Evolutionary conservation across 2,797 vertebrate species (phyloP).

Genomic region (Bradypodion ventrale): DNA sequence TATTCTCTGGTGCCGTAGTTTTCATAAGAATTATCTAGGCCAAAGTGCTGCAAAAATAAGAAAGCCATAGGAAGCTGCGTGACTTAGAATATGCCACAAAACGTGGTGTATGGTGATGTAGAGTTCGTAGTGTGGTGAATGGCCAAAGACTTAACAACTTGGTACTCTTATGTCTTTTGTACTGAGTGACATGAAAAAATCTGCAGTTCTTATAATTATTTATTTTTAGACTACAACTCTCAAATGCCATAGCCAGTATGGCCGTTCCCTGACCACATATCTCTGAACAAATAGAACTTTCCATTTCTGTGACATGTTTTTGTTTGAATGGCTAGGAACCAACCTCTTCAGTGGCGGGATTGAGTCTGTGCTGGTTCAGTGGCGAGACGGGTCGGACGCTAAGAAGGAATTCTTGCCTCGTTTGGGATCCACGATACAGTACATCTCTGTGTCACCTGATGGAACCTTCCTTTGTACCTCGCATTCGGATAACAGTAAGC

Average conservation of each 20-base stretch:
- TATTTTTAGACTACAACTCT: too few species aligned
- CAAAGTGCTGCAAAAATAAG: neutral
- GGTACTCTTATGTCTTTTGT: neutral
- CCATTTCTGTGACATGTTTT: neutral
- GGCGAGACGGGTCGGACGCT: conserved; percentile 80
- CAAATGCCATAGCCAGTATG: too few species aligned
- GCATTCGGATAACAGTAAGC: conserved; percentile 94
- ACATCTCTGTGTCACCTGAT: conserved; percentile 84
- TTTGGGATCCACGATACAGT: conserved; percentile 86
- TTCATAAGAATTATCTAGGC: neutral
- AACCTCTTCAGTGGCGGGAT: conserved; percentile 90
- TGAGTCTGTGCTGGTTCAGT: conserved; percentile 94
- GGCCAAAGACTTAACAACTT: neutral
- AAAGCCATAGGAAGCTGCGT: neutral
- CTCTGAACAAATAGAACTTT: neutral
- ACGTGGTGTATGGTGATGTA: neutral
- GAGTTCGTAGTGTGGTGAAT: neutral
- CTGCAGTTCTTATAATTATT: neutral
- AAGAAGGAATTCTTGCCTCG: conserved; percentile 90
- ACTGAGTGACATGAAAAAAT: neutral
- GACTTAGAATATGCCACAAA: neutral
- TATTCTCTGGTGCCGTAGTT: neutral
- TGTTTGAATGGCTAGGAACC: conserved; percentile 77
- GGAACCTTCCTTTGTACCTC: conserved; percentile 86
- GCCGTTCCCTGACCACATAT: too few species aligned